phyloP scores from a whole-genome alignment of 2,888 invertebrate genomes.

The Monochamus alternatus region DNA sequence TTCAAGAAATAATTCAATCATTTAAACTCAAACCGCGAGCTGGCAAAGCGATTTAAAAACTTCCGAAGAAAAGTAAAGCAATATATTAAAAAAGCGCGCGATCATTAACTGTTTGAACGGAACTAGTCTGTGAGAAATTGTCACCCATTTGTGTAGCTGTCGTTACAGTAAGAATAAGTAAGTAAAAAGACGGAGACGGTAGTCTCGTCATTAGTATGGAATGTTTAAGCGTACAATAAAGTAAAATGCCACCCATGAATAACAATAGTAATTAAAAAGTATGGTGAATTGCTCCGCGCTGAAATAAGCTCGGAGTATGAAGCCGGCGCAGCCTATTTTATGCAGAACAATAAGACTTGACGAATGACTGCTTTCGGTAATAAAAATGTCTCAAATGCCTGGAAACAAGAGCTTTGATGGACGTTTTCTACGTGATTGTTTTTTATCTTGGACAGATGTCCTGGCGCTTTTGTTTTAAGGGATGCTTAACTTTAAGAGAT shows the following conservation, averaged over 20 bases:
- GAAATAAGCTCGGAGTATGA: constrained; percentile 48
- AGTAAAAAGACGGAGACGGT: constrained; percentile 33
- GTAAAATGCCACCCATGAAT: constrained; percentile 50
- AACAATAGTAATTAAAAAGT: constrained; percentile 55
- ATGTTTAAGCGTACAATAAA: constrained; percentile 45
- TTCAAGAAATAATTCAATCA: background rate
- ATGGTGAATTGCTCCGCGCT: constrained; percentile 48
- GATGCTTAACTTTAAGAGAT: background rate
- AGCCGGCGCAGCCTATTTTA: constrained; percentile 41
- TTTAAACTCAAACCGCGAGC: background rate
- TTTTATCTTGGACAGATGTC: constrained; percentile 15
- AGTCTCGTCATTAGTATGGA: constrained; percentile 45
- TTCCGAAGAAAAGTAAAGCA: constrained; percentile 15
- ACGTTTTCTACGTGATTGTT: constrained; percentile 49
- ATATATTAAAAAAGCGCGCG: constrained; percentile 27
- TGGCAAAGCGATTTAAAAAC: constrained; percentile 19
- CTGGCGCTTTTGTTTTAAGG: constrained; percentile 20
- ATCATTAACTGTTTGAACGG: constrained; percentile 24
- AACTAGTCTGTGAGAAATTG: constrained; percentile 17
- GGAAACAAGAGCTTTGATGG: constrained; percentile 49
- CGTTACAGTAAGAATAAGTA: constrained; percentile 22
- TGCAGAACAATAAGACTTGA: constrained; percentile 52
- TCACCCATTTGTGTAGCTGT: constrained; percentile 22
- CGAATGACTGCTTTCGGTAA: constrained; percentile 51
- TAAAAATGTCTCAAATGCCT: constrained; percentile 52